Conservation (phyloP, 2,888 invertebrate species). For the Philonicus albiceps region DNA sequence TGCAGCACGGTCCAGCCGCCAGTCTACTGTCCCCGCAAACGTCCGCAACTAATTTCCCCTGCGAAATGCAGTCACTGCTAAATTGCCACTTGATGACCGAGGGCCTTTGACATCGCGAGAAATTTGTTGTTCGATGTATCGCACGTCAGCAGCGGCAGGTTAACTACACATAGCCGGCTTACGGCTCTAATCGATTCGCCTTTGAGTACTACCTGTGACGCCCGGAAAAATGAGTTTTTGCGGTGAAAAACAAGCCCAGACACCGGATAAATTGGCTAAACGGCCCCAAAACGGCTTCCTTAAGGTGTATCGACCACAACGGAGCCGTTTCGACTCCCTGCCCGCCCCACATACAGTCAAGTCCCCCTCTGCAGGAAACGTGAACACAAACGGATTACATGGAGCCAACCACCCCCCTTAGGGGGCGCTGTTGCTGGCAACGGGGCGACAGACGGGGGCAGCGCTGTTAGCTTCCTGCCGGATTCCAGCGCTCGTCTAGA, state of each 20-base stretch:
- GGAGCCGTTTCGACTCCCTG: not conserved
- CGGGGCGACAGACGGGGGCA: not conserved
- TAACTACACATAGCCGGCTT: not conserved
- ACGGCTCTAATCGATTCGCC: not conserved
- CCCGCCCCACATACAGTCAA: not conserved
- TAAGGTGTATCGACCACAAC: not conserved
- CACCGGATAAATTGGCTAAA: conserved; percentile 25
- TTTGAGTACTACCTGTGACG: not conserved
- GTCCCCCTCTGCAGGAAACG: not conserved
- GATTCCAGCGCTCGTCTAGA: not conserved
- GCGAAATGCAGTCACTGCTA: not conserved
- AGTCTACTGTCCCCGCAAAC: not conserved
- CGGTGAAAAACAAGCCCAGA: conserved; percentile 21
- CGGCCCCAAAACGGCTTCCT: not conserved
- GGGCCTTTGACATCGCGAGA: not conserved
- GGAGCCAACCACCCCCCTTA: not conserved
- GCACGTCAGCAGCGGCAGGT: not conserved
- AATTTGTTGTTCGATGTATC: not conserved
- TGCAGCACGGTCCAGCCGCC: not conserved
- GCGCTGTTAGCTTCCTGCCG: conserved; percentile 3
- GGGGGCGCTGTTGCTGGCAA: not conserved
- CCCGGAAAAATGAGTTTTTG: not conserved
- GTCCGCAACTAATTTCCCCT: not conserved
- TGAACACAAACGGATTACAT: not conserved
- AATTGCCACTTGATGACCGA: not conserved